A percentile compares a stretch with the other conserved stretches of the same genome.
phyloP scores from a whole-genome alignment of 2,888 invertebrate species.

The Thysanoteuthis rhombus region DNA sequence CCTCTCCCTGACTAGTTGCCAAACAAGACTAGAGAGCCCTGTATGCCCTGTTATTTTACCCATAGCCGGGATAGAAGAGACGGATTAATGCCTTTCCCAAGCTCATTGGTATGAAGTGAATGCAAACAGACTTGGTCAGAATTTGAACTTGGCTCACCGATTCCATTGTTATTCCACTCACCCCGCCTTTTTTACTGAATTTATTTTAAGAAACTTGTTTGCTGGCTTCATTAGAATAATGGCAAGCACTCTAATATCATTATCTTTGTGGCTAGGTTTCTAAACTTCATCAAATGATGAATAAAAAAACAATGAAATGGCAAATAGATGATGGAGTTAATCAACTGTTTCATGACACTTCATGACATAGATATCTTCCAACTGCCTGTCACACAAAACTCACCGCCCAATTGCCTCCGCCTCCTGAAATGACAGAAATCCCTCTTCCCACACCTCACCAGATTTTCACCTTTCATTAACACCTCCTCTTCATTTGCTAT shows the following conservation, averaged over 20 bases:
- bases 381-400: not conserved
- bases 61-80: too few species aligned
- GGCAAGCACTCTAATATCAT: not conserved
- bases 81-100: too few species aligned
- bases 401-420: not conserved
- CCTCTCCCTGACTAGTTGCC: too few species aligned
- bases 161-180: too few species aligned
- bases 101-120: too few species aligned
- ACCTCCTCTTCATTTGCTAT: not conserved
- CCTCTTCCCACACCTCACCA: not conserved
- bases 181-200: too few species aligned
- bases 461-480: not conserved
- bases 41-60: too few species aligned
- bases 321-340: not conserved
- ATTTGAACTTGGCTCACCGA: too few species aligned
- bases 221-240: not conserved
- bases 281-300: not conserved
- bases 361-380: not conserved
- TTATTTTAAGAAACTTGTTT: not conserved
- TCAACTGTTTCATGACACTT: not conserved
- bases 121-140: too few species aligned
- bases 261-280: not conserved
- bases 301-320: not conserved
- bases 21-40: too few species aligned
- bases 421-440: not conserved